These are phyloP conservation scores for Rhodeus uyekii DNA, from an alignment of 2,797 vertebrate genomes.

Conservation along the genomic window DNA sequence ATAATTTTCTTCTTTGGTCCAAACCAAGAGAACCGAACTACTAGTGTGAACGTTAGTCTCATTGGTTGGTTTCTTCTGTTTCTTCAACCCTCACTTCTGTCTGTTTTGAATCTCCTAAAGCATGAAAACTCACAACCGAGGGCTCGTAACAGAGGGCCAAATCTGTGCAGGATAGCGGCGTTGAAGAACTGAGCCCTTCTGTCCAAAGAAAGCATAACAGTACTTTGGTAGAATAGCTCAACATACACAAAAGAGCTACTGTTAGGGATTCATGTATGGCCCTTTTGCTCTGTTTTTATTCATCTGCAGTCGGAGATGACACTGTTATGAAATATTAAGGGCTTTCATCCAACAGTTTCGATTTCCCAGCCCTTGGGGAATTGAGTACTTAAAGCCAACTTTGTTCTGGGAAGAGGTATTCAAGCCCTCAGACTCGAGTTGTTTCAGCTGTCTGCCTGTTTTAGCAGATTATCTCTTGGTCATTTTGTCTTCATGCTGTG, in stretches of 20 bases:
- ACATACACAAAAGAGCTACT: constrained; percentile 46
- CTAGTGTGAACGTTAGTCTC: not conserved
- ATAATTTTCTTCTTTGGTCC: not conserved
- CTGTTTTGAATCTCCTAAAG: not conserved
- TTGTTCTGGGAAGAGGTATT: constrained; percentile 65
- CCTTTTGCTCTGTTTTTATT: constrained; percentile 56
- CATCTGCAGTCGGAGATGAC: constrained; percentile 52
- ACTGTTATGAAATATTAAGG: constrained; percentile 64
- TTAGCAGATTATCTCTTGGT: constrained; percentile 63
- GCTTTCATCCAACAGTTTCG: constrained; percentile 59
- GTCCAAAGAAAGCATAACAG: constrained; percentile 37
- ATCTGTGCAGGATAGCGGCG: not conserved
- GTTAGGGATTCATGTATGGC: constrained; percentile 43
- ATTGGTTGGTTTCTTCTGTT: not conserved
- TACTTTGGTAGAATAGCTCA: constrained; percentile 26
- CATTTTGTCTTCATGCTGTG: constrained; percentile 30
- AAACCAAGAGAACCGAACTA: not conserved
- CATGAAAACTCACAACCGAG: not conserved
- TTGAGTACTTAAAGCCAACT: constrained; percentile 69
- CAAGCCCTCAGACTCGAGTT: constrained; percentile 55
- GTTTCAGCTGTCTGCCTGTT: constrained; percentile 70
- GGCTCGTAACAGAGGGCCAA: not conserved
- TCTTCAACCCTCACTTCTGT: not conserved
- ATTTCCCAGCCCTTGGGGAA: constrained; percentile 62
- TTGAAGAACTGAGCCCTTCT: not conserved